phyloP scores from a whole-genome alignment of 2,888 invertebrate species.

The Lomographa bimaculata region DNA sequence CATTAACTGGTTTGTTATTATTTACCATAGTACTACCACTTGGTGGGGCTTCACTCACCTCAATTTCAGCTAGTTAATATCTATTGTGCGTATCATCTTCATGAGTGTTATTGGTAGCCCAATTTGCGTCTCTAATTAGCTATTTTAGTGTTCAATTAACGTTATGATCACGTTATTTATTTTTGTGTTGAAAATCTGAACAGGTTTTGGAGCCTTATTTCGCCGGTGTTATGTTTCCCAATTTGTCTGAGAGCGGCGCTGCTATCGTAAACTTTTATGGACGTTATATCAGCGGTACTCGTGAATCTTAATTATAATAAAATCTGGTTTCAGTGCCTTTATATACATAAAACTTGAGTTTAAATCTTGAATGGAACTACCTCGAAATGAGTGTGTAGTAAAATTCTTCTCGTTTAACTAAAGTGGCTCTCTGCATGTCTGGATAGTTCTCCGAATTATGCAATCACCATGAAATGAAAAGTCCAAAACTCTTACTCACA shows the following conservation, averaged over 20 bases:
- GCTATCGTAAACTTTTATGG: conserved; percentile 40
- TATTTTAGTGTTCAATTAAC: conserved; percentile 22
- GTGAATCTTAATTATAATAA: conserved; percentile 43
- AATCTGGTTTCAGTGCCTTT: conserved; percentile 40
- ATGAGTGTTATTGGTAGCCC: conserved; percentile 32
- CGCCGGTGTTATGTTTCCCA: conserved; percentile 36
- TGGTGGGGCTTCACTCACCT: conserved; percentile 47
- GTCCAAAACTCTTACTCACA: no score
- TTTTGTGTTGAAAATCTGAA: conserved; percentile 30
- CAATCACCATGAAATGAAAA: conserved; percentile 26
- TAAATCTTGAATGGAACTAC: conserved; percentile 37
- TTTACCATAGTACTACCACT: conserved; percentile 60
- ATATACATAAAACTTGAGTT: conserved; percentile 38
- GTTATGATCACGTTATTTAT: conserved; percentile 22
- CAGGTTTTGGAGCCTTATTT: conserved; percentile 34
- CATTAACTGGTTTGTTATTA: conserved; percentile 74
- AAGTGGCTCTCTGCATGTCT: conserved; percentile 22
- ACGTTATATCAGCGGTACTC: conserved; percentile 39
- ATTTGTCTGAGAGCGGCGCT: conserved; percentile 36
- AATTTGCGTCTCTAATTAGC: conserved; percentile 25
- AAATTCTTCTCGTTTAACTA: conserved; percentile 26
- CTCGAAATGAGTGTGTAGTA: conserved; percentile 30
- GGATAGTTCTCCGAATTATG: conserved; percentile 22
- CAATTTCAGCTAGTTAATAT: conserved; percentile 62
- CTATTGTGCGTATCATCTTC: conserved; percentile 53